Evolutionary conservation across 2,797 vertebrate genomes (phyloP).

Genomic region (Eptatretus atami): DNA sequence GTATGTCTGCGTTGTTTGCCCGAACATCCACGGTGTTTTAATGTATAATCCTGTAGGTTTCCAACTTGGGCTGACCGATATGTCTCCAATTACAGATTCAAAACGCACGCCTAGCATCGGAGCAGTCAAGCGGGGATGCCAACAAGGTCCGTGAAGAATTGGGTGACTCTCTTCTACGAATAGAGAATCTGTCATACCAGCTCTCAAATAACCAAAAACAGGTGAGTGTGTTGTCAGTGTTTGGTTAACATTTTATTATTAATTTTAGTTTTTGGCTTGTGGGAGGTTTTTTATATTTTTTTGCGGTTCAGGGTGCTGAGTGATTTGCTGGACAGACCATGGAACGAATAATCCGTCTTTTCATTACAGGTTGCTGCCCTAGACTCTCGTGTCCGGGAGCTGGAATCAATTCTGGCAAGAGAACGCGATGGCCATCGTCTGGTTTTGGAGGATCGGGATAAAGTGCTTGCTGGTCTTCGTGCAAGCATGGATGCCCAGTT

Average conservation of each 20-base stretch:
- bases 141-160: constrained; percentile 39
- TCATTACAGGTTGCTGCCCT: background rate
- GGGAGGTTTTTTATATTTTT: background rate
- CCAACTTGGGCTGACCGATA: background rate
- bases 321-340: constrained; percentile 13
- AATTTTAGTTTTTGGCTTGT: background rate
- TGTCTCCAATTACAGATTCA: constrained; percentile 25
- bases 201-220: constrained; percentile 39
- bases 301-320: constrained; percentile 33
- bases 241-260: too few relatives aligned
- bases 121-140: constrained; percentile 33
- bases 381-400: constrained; percentile 18
- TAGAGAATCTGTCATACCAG: constrained; percentile 32
- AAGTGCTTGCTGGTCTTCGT: constrained; percentile 26
- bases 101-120: constrained; percentile 26
- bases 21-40: background rate
- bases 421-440: constrained; percentile 27
- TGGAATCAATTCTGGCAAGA: constrained; percentile 28
- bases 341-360: background rate
- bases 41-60: background rate
- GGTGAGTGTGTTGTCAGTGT: constrained; percentile 13
- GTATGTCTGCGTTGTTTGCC: constrained; percentile 14
- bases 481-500: constrained; percentile 41
- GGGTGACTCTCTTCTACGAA: constrained; percentile 25
- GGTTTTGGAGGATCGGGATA: constrained; percentile 29